Evolutionary conservation across 1,140 invertebrate species (phyloP).

Genomic region (Polypedilum vanderplanki): DNA sequence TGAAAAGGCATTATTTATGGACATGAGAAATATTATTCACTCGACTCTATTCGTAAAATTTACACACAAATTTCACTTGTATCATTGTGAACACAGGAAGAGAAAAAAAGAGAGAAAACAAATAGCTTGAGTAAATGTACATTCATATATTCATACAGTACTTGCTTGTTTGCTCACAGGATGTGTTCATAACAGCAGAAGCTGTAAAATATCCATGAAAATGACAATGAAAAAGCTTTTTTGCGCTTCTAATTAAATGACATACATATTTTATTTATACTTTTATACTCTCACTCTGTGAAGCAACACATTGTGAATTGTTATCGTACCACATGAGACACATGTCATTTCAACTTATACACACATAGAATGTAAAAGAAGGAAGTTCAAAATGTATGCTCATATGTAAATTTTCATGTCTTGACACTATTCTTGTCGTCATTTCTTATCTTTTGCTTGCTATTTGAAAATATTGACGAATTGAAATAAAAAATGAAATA

Average conservation of each 20-base stretch:
- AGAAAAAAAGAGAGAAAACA: background rate
- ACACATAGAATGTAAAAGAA: too few species aligned
- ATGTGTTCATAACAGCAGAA: background rate
- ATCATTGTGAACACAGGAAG: background rate
- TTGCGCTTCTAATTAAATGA: constrained; percentile 9
- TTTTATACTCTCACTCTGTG: background rate
- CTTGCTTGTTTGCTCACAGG: too few species aligned
- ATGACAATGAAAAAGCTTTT: constrained; percentile 9
- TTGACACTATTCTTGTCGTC: too few species aligned
- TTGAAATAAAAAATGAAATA: too few species aligned
- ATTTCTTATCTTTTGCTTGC: too few species aligned
- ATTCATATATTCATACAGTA: background rate
- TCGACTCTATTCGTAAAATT: too few species aligned
- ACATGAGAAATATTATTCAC: too few species aligned
- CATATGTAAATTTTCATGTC: too few species aligned
- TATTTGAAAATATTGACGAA: too few species aligned
- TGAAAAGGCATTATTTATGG: too few species aligned
- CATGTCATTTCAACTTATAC: background rate
- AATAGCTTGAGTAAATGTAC: background rate
- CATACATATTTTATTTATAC: constrained; percentile 1
- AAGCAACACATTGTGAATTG: constrained; percentile 1
- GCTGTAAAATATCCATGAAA: constrained; percentile 9
- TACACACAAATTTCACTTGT: too few species aligned
- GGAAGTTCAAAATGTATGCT: too few species aligned
- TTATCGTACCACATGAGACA: constrained; percentile 11